A percentile compares a stretch with the other conserved stretches of the same genome.
phyloP scores from a whole-genome alignment of 2,797 vertebrate species.

The Huso huso region DNA sequence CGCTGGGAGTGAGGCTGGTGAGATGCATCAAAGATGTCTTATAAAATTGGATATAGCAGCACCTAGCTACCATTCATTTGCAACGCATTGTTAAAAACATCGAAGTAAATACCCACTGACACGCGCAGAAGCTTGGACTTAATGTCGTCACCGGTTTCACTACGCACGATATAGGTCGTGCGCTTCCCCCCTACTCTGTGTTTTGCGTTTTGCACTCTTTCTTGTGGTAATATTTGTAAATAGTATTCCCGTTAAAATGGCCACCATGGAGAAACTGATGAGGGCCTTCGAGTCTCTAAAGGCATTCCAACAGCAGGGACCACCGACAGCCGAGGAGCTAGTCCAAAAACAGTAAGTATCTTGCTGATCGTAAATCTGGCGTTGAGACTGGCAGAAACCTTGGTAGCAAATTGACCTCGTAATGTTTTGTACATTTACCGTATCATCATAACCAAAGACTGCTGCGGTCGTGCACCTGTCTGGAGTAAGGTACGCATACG shows the following conservation, averaged over 20 bases:
- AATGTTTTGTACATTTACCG: too few relatives aligned
- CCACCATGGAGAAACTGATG: constrained; percentile 97
- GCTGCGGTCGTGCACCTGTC: too few relatives aligned
- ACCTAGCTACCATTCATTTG: constrained; percentile 39
- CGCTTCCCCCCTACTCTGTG: neutral
- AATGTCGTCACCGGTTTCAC: constrained; percentile 38
- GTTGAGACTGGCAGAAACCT: too few relatives aligned
- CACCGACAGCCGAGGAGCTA: constrained; percentile 74
- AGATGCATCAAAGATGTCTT: constrained; percentile 65
- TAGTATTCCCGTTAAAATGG: constrained; percentile 64
- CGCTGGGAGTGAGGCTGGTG: constrained; percentile 40
- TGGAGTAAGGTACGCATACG: too few relatives aligned
- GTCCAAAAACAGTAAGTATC: constrained; percentile 82
- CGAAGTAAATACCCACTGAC: constrained; percentile 19
- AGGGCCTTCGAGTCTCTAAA: constrained; percentile 91
- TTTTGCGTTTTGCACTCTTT: constrained; percentile 23
- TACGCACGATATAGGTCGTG: constrained; percentile 23
- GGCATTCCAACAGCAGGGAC: constrained; percentile 84
- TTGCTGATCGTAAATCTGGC: too few relatives aligned
- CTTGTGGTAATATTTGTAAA: constrained; percentile 29
- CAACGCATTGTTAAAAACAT: constrained; percentile 18
- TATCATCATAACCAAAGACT: too few relatives aligned
- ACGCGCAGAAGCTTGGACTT: constrained; percentile 24
- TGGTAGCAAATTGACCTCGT: too few relatives aligned
- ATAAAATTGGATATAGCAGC: constrained; percentile 10